Conservation (phyloP, 2,888 invertebrate genomes). For the Dorcus hopei region DNA sequence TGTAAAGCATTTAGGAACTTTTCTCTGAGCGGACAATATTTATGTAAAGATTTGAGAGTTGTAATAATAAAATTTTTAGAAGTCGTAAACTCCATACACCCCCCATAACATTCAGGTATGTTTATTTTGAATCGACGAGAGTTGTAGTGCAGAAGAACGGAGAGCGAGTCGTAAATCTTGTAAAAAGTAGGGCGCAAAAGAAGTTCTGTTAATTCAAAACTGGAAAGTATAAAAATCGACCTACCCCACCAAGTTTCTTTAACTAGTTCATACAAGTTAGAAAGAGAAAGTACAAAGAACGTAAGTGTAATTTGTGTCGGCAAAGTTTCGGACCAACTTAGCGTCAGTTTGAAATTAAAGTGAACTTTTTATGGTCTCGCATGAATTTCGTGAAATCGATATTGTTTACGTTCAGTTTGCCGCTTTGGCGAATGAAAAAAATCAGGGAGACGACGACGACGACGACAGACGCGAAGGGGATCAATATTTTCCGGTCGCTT, state of each 20-base stretch:
- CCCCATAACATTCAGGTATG: not conserved
- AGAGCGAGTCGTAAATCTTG: not conserved
- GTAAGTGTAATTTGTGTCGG: conserved; percentile 50
- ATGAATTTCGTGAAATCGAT: conserved; percentile 49
- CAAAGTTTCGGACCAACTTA: conserved; percentile 48
- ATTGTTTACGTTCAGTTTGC: conserved; percentile 43
- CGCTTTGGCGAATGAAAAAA: conserved; percentile 3
- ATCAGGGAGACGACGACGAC: no score
- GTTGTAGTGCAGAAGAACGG: not conserved
- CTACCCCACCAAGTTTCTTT: conserved; percentile 46
- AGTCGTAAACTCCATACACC: not conserved
- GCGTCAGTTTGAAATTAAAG: conserved; percentile 47
- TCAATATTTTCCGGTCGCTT: no score
- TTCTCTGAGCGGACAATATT: no score
- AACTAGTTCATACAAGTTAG: conserved; percentile 48
- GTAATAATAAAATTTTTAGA: conserved; percentile 1
- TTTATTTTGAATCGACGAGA: not conserved
- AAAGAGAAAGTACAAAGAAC: conserved; percentile 50
- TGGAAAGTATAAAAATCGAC: conserved; percentile 41
- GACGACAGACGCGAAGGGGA: no score
- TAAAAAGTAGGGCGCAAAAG: not conserved
- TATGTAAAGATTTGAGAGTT: not conserved
- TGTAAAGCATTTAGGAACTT: no score
- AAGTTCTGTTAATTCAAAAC: conserved; percentile 46
- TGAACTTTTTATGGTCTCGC: conserved; percentile 48